Evolutionary conservation across 2,797 vertebrate species (phyloP), one percentile per base, ranked within the genome.

Genomic region (Anabacerthia variegaticeps): DNA sequence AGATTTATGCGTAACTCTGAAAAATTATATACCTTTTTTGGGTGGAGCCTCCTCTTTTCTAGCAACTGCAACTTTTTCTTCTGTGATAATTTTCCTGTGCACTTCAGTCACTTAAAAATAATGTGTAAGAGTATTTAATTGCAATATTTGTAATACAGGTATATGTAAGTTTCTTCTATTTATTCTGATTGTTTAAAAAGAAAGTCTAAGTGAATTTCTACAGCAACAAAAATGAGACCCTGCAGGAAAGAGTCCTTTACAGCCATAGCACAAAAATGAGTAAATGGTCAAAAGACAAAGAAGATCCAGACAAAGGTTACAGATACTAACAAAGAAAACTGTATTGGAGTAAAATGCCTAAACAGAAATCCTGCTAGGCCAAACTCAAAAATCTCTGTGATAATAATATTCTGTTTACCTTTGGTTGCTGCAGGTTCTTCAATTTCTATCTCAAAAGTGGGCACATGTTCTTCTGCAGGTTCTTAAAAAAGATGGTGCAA

Each of bases 21-120:
- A 93, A 94, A 84, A 71, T 20, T 22, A 52, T 80, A 44, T 98
- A 98, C 98, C 98, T 98, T 96, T 98, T 36, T 95, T 93, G 27
- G 97, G 96, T 71, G 97, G 98, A 88, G 88, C 91, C 51, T 97
- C 98, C 79, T 96, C 97, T 95, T 98, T 98, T 97, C 98, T 98
- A 87, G 97, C 84, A 93, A 95, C 68, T 77, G 96, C 96, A 68
- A 98, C 93, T 91, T 98, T 94, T 91, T 97, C 98, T 97, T 98
- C 98, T 68, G 97, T 97, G 63, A 98, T 95, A 95, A 98, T 96
- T 83, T 92, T 98, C 97, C 97, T 98, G 96, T 97, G 96, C 32
- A 97, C 93, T 94, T 98, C 98, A 62, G 96, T 96, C 95, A 98
- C 98, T 99, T 91, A 97, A 98, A 98, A 96, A 97, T 43, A 95